phyloP scores from a whole-genome alignment of 2,888 invertebrate species.

The Mesorhabditis spiculigera region DNA sequence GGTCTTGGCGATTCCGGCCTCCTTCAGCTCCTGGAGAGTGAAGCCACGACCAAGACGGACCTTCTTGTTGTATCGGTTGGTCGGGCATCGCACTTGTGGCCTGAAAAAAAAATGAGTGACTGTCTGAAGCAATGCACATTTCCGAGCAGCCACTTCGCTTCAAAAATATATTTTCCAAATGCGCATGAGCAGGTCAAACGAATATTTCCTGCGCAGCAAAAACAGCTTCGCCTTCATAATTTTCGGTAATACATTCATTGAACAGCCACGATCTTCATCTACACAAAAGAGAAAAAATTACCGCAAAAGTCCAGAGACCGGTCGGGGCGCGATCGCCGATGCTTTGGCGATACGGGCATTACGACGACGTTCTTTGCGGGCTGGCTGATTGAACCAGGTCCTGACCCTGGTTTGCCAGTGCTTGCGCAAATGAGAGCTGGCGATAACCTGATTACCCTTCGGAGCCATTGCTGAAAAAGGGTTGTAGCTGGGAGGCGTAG shows the following conservation, averaged over 20 bases:
- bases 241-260: too few species aligned
- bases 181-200: too few species aligned
- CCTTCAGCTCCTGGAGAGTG: slow-evolving; percentile 88
- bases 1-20: slow-evolving; percentile 78
- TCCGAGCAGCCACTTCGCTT: too few species aligned
- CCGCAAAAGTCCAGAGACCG: slow-evolving; percentile 67
- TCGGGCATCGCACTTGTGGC: slow-evolving; percentile 89
- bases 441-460: slow-evolving; percentile 96
- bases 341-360: slow-evolving; percentile 88
- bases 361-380: slow-evolving; percentile 83
- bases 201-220: too few species aligned
- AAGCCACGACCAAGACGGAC: slow-evolving; percentile 92
- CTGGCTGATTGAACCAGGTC: slow-evolving; percentile 99
- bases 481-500: too few species aligned
- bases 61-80: slow-evolving; percentile 90
- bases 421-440: slow-evolving; percentile 99
- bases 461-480: slow-evolving; percentile 63
- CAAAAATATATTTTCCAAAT: too few species aligned
- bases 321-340: slow-evolving; percentile 83
- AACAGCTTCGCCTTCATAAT: too few species aligned
- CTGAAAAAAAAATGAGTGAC: slow-evolving; percentile 61
- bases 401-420: slow-evolving; percentile 97
- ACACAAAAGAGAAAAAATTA: slow-evolving; percentile 10
- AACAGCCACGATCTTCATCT: too few species aligned
- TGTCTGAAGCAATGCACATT: too few species aligned